These are phyloP conservation scores for Anguilla obscura DNA, from an alignment of 2,797 vertebrate genomes.

Conservation along the genomic window DNA sequence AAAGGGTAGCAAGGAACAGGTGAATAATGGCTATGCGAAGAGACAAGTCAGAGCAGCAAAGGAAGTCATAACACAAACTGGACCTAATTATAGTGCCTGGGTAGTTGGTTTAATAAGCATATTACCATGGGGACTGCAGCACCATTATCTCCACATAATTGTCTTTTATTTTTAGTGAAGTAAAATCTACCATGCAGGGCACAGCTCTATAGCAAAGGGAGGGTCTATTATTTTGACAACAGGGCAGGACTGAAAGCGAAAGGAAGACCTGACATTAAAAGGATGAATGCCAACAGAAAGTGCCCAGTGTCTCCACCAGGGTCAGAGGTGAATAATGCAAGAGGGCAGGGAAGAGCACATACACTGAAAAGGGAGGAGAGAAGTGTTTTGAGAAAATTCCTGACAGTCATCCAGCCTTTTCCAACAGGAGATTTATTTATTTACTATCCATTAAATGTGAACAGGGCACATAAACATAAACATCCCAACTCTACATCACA, in stretches of 20 bases:
- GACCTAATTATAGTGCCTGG: slow-evolving; percentile 14
- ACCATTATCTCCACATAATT: slow-evolving; percentile 22
- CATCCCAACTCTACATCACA: background rate
- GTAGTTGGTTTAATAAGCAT: slow-evolving; percentile 13
- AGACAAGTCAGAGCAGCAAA: slow-evolving; percentile 7
- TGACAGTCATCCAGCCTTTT: background rate
- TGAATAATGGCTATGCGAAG: background rate
- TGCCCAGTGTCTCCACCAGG: background rate
- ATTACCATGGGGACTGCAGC: slow-evolving; percentile 14
- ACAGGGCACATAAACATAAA: background rate
- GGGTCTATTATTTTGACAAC: background rate
- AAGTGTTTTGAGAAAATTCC: background rate
- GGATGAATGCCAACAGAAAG: background rate
- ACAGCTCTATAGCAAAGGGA: slow-evolving; percentile 1
- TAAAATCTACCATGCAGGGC: slow-evolving; percentile 5
- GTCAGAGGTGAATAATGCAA: no score
- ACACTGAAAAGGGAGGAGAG: background rate
- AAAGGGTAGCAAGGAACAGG: background rate
- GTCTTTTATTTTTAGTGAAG: slow-evolving; percentile 24
- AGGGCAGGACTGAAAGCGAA: background rate
- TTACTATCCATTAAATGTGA: background rate
- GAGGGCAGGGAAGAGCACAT: background rate
- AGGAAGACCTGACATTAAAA: background rate
- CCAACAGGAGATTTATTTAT: background rate
- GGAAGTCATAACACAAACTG: slow-evolving; percentile 13